Conservation (phyloP, 2,113 vertebrate genomes). For the rat (Rattus norvegicus) region DNA sequence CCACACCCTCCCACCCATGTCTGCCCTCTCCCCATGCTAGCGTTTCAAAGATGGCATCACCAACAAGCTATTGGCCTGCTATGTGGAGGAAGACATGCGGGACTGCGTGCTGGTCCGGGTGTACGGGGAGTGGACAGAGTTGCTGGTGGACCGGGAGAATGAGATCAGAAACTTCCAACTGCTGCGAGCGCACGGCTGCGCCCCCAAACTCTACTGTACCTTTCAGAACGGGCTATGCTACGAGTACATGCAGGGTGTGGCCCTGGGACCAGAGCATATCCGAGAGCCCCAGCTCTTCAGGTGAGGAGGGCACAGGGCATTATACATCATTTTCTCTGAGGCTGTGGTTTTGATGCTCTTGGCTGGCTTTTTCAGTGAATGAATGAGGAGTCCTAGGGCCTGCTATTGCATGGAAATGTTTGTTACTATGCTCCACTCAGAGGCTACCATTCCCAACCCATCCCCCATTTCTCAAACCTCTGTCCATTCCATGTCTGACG, state of each 20-base stretch:
- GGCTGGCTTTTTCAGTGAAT: not conserved
- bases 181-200: conserved; percentile 94
- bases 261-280: conserved; percentile 93
- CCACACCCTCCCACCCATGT: not conserved
- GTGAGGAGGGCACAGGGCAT: conserved; percentile 80
- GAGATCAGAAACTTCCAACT: conserved; percentile 98
- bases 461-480: not conserved
- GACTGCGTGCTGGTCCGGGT: conserved; percentile 96
- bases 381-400: not conserved
- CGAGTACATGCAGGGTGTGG: conserved; percentile 95
- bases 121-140: conserved; percentile 95
- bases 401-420: not conserved
- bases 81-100: conserved; percentile 89
- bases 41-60: conserved; percentile 98
- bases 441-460: not conserved
- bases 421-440: not conserved
- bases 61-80: conserved; percentile 98
- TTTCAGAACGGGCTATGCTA: conserved; percentile 99
- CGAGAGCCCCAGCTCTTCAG: conserved; percentile 93
- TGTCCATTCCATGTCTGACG: not conserved
- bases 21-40: conserved; percentile 82
- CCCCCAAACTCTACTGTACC: conserved; percentile 96
- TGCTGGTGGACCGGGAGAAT: conserved; percentile 96
- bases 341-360: not conserved
- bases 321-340: not conserved